A percentile compares a stretch with the other conserved stretches of the same genome.
phyloP scores from a whole-genome alignment of 2,888 invertebrate species.

The Parthenolecanium corni region DNA sequence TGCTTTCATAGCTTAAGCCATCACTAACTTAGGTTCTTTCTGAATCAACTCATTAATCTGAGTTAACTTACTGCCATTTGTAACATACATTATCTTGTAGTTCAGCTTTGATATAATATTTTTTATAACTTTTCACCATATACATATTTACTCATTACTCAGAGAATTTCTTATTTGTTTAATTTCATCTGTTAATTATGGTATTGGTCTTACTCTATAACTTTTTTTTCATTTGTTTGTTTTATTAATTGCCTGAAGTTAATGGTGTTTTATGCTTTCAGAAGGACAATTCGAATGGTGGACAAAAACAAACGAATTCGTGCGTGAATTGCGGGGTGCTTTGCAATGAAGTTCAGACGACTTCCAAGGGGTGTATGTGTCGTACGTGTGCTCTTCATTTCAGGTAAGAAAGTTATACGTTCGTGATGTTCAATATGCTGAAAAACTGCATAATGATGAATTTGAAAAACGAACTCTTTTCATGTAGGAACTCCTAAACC shows the following conservation, averaged over 20 bases:
- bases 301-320: constrained; percentile 12
- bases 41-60: too few relatives aligned
- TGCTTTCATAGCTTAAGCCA: too few relatives aligned
- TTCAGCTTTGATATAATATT: too few relatives aligned
- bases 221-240: neutral
- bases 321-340: constrained; percentile 62
- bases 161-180: too few relatives aligned
- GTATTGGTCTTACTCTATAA: neutral
- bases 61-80: too few relatives aligned
- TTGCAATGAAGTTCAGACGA: constrained; percentile 60
- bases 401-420: constrained; percentile 51
- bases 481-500: too few relatives aligned
- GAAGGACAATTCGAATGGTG: constrained; percentile 20
- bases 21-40: too few relatives aligned
- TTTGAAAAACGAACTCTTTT: neutral
- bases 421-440: neutral
- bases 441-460: neutral
- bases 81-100: too few relatives aligned
- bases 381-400: constrained; percentile 75
- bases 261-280: neutral
- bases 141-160: too few relatives aligned
- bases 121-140: too few relatives aligned
- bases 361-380: constrained; percentile 67
- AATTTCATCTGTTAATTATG: too few relatives aligned
- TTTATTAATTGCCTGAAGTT: too few relatives aligned